Evolutionary conservation across 2,113 vertebrate genomes (phyloP), one percentile per base, ranked within the genome.

Genomic region (Chaetops frenatus): DNA sequence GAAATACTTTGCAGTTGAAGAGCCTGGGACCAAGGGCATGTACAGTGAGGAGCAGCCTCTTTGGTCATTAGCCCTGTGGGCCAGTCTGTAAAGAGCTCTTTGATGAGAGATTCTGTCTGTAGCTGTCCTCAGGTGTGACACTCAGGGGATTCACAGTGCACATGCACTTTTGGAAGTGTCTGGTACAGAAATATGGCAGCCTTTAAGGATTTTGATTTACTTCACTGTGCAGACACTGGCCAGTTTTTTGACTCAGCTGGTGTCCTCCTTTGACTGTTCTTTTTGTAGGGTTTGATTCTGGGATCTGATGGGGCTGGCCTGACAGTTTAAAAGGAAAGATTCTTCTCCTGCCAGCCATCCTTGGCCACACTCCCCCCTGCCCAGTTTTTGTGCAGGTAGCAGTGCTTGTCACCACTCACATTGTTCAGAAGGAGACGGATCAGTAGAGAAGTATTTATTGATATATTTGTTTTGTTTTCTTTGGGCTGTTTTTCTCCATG

Each of bases 321-420:
- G 54, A 9, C 15, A 58, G 57, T 38, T 79, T n/a, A 21, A 45
- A 50, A 57, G 36, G 29, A 33, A 9, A 57, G 33, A 9, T 23
- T 33, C 40, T 74, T 16, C 50, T 87, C 6, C 31, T 45, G 28
- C 33, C 80, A 58, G 6, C 45, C 31, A 14, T 29, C 28, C 29
- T 36, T 33, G 38, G 17, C n/a, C 24, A 9, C 24, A 38, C 44
- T 19, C 54, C 22, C 88, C 0, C 0, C 57, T 53, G 50, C 35
- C 54, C 31, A 33, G n/a, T 21, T 86, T 82, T 51, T 78, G 50
- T 86, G 84, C 19, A 5, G 2, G 36, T 36, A 45, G 31, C 25
- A 70, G 36, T 48, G 42, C 51, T 65, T 84, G 16, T 91, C 71
- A 45, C 28, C 45, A 56, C 38, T 33, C 54, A 21, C 6, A 1